A percentile compares a stretch with the other conserved stretches of the same genome.
Evolutionary conservation across 2,888 invertebrate species (phyloP).

Genomic region (Dioctria rufipes): DNA sequence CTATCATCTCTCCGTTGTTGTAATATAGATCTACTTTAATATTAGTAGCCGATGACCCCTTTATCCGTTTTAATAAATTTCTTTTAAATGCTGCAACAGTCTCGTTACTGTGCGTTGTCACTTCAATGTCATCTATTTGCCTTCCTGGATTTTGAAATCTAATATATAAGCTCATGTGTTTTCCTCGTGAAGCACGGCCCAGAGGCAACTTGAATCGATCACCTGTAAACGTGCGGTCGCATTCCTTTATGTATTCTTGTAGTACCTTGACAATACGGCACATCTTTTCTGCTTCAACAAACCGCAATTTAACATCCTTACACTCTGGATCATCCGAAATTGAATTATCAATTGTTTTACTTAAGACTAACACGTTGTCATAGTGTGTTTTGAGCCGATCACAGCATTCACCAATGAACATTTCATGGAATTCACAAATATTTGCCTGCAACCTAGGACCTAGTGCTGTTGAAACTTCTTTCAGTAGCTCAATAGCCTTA

Average conservation of each 20-base stretch:
- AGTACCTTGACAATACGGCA: slow-evolving; percentile 94
- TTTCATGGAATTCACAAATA: slow-evolving; percentile 89
- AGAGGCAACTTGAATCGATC: slow-evolving; percentile 92
- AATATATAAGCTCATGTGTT: slow-evolving; percentile 89
- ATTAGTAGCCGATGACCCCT: slow-evolving; percentile 76
- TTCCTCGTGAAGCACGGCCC: slow-evolving; percentile 88
- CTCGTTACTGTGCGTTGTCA: slow-evolving; percentile 95
- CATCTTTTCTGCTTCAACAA: slow-evolving; percentile 84
- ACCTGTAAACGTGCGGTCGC: slow-evolving; percentile 89
- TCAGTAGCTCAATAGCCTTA: slow-evolving; percentile 91
- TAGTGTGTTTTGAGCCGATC: slow-evolving; percentile 89
- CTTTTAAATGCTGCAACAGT: slow-evolving; percentile 89
- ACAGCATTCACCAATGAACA: slow-evolving; percentile 92
- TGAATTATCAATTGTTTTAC: slow-evolving; percentile 64
- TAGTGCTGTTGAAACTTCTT: slow-evolving; percentile 94
- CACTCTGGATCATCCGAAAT: slow-evolving; percentile 64
- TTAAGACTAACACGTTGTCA: slow-evolving; percentile 80
- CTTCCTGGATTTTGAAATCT: slow-evolving; percentile 90
- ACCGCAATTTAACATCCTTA: slow-evolving; percentile 68
- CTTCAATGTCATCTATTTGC: slow-evolving; percentile 91
- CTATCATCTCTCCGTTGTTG: slow-evolving; percentile 89
- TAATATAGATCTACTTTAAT: slow-evolving; percentile 90
- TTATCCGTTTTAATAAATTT: slow-evolving; percentile 76
- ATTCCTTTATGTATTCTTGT: slow-evolving; percentile 95
- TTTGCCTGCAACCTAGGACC: slow-evolving; percentile 87